Base-by-base conservation (phyloP, 2,888 invertebrate genomes). In the Dendrolimus pini region DNA sequence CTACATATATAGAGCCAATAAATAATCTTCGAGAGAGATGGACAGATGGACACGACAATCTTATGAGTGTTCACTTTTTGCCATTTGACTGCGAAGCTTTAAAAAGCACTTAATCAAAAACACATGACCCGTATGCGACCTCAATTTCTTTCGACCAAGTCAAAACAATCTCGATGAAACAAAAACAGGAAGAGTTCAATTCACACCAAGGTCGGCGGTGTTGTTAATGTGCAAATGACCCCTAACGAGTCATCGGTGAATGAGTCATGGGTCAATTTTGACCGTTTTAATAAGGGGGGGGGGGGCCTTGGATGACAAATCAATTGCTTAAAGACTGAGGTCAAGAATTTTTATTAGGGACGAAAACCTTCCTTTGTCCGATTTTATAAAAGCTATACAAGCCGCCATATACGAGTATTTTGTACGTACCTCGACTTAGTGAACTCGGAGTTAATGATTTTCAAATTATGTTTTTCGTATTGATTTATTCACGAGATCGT, bases 161-260 rank as follows among this genome's bases (percentile, higher is more conserved):
- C 18, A 14, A 8, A 30, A 47, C 12, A 47, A 47, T 47, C 47
- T 47, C 47, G 10, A 14, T 60, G 57, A 65, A 61, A 61, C 61
- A 63, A 69, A 67, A 68, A 72, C 74, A 74, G 85, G 83, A 82
- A 82, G 76, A 66, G 67, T 68, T 69, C 65, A 47, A 76, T 79
- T 64, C 76, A 67, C 64, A 64, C 65, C 78, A 79, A 83, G 80
- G 81, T 70, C 77, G 68, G 71, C 66, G 61, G 71, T 72, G 69
- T 71, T 70, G 72, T 77, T 78, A 82, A 80, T 74, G 65, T 78
- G 72, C 70, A 80, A 84, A 83, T 86, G 80, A 75, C 80, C 67
- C 68, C 60, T 65, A 71, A 65, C 69, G 64, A 69, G 56, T 65
- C 65, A 63, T 66, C 56, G 64, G 64, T 83, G 83, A 30, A 30